phyloP scores from a whole-genome alignment of 2,797 vertebrate genomes.

The Urophycis tenuis region DNA sequence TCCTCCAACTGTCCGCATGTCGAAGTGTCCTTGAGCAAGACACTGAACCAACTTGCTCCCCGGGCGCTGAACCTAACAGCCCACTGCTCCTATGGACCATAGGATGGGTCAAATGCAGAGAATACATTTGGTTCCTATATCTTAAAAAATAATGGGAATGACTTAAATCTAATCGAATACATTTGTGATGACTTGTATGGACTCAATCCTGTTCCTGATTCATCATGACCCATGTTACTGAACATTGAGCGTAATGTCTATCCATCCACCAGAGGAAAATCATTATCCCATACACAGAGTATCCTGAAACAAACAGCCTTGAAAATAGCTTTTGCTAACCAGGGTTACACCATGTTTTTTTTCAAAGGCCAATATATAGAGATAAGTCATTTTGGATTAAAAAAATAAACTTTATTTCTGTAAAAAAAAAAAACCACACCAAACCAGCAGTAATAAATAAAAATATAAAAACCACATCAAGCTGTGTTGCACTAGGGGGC shows the following conservation, averaged over 20 bases:
- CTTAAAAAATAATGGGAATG: too few species aligned
- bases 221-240: background rate
- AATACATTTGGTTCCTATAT: too few species aligned
- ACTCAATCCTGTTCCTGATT: too few species aligned
- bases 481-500: constrained; percentile 34
- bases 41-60: too few species aligned
- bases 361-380: too few species aligned
- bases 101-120: too few species aligned
- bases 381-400: background rate
- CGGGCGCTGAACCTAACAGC: too few species aligned
- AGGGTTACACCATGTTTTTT: background rate
- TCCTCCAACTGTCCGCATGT: too few species aligned
- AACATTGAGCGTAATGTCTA: background rate
- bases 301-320: background rate
- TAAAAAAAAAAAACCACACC: constrained; percentile 15
- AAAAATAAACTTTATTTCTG: constrained; percentile 40
- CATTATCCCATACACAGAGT: background rate
- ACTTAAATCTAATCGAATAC: too few species aligned
- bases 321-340: background rate
- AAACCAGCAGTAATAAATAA: constrained; percentile 35
- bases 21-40: too few species aligned
- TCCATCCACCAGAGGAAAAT: background rate
- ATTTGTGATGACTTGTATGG: too few species aligned
- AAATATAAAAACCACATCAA: constrained; percentile 21
- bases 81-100: too few species aligned